Evolutionary conservation across 2,113 vertebrate genomes (phyloP).

Genomic region (Tringa solitaria): DNA sequence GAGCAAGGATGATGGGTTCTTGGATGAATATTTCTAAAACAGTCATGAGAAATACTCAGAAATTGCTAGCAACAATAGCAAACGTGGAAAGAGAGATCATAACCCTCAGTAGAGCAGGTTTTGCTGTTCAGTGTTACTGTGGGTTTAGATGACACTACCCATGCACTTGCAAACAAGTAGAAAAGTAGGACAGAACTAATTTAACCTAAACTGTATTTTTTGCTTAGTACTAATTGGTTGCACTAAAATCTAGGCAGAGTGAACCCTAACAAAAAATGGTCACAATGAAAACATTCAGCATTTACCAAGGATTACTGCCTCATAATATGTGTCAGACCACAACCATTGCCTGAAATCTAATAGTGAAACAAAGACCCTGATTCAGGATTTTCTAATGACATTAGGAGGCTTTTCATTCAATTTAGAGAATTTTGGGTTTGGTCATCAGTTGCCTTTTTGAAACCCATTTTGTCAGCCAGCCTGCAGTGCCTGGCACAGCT

Average conservation of each 20-base stretch:
- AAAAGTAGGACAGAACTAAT: neutral
- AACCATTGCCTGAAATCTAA: neutral
- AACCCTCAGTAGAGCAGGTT: neutral
- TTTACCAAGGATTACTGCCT: neutral
- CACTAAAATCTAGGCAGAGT: neutral
- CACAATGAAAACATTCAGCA: neutral
- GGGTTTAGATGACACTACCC: neutral
- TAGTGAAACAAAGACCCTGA: neutral
- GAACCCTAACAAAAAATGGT: neutral
- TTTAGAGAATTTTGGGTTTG: neutral
- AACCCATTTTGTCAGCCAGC: neutral
- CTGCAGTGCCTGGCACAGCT: neutral
- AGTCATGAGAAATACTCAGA: neutral
- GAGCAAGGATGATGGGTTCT: neutral
- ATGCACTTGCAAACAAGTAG: neutral
- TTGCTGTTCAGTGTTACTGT: neutral
- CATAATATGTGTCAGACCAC: neutral
- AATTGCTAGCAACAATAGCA: neutral
- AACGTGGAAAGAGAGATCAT: neutral
- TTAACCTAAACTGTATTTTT: neutral
- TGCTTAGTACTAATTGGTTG: neutral
- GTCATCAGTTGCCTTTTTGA: neutral
- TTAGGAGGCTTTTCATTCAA: neutral
- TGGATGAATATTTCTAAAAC: neutral
- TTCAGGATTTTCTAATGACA: neutral